Base-by-base conservation (phyloP, 1,140 invertebrate species). In the Eumeta japonica region DNA sequence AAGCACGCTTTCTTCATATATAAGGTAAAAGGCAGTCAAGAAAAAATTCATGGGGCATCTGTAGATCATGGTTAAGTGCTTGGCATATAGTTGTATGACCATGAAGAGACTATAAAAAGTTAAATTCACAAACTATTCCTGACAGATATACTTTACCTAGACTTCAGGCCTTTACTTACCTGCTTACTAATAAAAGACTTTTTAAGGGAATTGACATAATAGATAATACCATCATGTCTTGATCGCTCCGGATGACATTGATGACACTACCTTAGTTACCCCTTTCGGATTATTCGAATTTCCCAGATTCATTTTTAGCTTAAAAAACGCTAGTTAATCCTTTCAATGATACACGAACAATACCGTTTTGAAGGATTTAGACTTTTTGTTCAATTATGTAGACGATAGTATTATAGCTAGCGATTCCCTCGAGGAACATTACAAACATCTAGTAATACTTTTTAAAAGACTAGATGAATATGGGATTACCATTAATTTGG, bases 381-480 rank as follows among this genome's bases (percentile, higher is more conserved):
- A 31, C 14, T 29, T 10, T 31, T 3, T 13, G 14, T 52, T 62
- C 31, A 48, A 61, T 0, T 82, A 78, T 44, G 28, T 82, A 1
- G 79, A 81, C 43, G 80, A 81, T 39, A 60, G 81, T 10, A 45
- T 81, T 2, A 44, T 79, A 2, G 66, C 53, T 24, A 62, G 56
- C n/a, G 28, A 40, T 15, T 35, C 12, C 10, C 34, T 40, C 13
- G 41, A 55, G 9, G 41, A 66, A 40, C 66, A 73, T 39, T 3
- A 34, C 0, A 0, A 32, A 7, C 57, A 61, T 16, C 41, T 55
- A 7, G 16, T 15, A n/a, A 15, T 11, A 24, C 10, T 40, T 5
- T 35, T 40, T 15, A 2, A 15, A 27, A 10, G 31, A 3, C 16
- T 40, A 11, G 16, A 40, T 11, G 14, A 40, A 28, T 16, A 34